Conservation (phyloP, 1,140 invertebrate species). For the Asobara japonica region DNA sequence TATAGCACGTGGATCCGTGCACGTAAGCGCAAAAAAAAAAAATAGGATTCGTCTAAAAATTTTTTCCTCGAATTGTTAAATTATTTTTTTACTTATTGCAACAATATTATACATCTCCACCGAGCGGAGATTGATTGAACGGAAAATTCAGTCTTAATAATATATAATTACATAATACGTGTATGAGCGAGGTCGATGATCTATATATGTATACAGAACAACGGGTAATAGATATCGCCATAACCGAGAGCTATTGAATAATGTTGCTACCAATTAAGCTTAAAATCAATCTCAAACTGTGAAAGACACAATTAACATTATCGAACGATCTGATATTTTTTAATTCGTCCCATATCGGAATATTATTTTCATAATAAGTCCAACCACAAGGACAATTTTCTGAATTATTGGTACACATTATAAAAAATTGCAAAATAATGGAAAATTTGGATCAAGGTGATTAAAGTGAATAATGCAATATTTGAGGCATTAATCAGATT, state of each 20-base stretch:
- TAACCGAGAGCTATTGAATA: conserved; percentile 2
- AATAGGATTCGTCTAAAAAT: neutral
- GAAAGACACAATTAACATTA: neutral
- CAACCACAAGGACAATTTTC: neutral
- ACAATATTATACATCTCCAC: no score
- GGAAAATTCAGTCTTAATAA: no score
- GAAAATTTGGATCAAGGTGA: neutral
- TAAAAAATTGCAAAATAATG: neutral
- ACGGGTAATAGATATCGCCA: neutral
- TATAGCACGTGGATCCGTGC: no score
- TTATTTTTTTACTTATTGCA: neutral
- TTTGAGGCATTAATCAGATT: no score
- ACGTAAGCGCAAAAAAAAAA: no score
- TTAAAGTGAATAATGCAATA: neutral
- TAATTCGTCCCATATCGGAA: neutral
- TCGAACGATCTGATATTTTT: no score
- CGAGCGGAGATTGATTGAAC: no score
- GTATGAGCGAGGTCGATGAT: conserved; percentile 18
- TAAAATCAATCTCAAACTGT: neutral
- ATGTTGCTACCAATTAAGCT: neutral
- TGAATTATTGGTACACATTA: no score
- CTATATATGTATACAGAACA: conserved; percentile 10
- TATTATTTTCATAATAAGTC: neutral
- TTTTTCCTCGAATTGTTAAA: neutral
- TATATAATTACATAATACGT: neutral